Evolutionary conservation across 2,888 invertebrate species (phyloP), one percentile per base, ranked within the genome.

Genomic region (Drosophila cracens): DNA sequence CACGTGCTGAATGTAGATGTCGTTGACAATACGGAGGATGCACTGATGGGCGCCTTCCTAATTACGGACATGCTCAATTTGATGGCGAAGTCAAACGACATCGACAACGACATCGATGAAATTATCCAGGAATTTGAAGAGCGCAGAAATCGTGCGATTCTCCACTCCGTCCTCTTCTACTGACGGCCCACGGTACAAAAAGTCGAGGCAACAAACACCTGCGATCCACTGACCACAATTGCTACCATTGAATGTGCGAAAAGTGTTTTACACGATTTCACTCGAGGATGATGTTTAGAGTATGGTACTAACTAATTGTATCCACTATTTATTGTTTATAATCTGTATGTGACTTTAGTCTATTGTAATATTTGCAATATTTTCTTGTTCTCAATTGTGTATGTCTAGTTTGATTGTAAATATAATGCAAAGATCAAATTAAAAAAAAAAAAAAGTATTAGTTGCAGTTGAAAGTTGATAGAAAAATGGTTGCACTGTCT

Each of bases 11-110:
- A 99, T 93, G 96, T 99, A 83, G 99, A 99, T 92, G 99, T 99
- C 87, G 98, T 98, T 93, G 99, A 99, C 94, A 99, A 99, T 94
- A 98, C 99, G 82, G 99, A 99, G 93, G 99, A 99, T 93, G 99
- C 99, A 0, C 98, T 99, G 4, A 96, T 99, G 91, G 99, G 99
- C 79, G 99, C 99, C 40, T 99, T 99, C 94, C 95, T 99, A 85
- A 99, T 99, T 81, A 98, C 98, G 93, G 99, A 99, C 93, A 95
- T 99, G 94, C 97, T 98, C 81, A 96, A 96, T 65, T 96, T 97
- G 96, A 72, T 86, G 82, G 63, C 87, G 11, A 87, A 87, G 70
- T 87, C 87, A 0, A 81, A 64, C 27, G 87, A 90, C 60, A 70
- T 87, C 34, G 87, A 90, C 67, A 89, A 87, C 43, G 87, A 87